Evolutionary conservation across 2,797 vertebrate species (phyloP), one percentile per base, ranked within the genome.

Genomic region (Psittacula echo): DNA sequence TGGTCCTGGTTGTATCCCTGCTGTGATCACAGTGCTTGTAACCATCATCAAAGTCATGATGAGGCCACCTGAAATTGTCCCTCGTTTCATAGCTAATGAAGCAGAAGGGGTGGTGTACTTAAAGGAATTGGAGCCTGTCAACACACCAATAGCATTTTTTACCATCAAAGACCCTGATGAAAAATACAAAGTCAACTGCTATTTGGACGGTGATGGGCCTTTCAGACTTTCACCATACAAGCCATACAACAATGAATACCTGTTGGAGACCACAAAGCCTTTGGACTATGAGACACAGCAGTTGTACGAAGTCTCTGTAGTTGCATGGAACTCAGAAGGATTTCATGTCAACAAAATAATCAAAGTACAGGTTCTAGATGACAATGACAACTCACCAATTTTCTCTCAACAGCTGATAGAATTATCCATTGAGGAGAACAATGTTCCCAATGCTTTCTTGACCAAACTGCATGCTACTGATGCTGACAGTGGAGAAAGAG

Each of bases 71-170:
- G 98, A 98, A 85, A 96, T 99, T 23, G 89, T 98, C 70, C 98
- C 98, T 51, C 98, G 99, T 62, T 99, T 99, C 88, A 99, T 99
- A 93, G 99, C 99, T 32, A 98, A 98, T 51, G 99, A 99, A 97
- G 98, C 97, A 30, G 98, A 99, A 32, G 99, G 99, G 1, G 97
- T 99, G 48, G 98, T 99, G 41, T 98, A 98, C 76, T 77, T 99
- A 93, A 99, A 98, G 90, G 99, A 99, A 90, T 97, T 99, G 26
- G 99, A 99, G 81, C 99, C 99, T 27, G 78, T 98, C 5, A 98
- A 99, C 95, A 98, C 99, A 30, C 99, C 99, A 0, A 98, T 99
- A 64, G 99, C 99, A 32, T 99, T 99, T 98, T 99, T 99, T 93
- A 99, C 99, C 4, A 97, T 99, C 48, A 99, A 98, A 96, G 99